Base-by-base conservation (phyloP, 2,888 invertebrate species). In the Gibbula magus region DNA sequence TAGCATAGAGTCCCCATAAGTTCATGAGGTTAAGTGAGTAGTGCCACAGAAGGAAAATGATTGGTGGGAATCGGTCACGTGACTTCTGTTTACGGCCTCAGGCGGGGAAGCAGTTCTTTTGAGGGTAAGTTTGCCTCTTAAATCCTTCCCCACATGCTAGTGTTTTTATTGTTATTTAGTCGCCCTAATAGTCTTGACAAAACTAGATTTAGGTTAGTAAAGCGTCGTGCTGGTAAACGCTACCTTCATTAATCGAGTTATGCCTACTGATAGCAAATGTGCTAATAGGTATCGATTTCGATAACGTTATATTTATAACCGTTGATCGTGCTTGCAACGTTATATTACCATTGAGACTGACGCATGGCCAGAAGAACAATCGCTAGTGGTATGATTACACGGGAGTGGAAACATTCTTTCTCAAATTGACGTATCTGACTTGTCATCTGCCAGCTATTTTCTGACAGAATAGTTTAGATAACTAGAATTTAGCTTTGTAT, bases 31-130 rank as follows among this genome's bases (percentile, higher is more conserved):
- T 70, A 70, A 70, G 70, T 70, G 70, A 70, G 32, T 13, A 35
- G 39, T 70, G 70, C 39, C 70, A 39, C 35, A 70, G 70, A 35
- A 18, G 35, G 16, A 35, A 39, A 32, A 39, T 70, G 70, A 70
- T 70, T 70, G 70, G 70, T 70, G 70, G 70, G 70, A 70, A 32
- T 32, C 20, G 20, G 39, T 70, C 70, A 70, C 70, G 70, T 70
- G 70, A 70, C 35, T 35, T 35, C 32, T 70, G 70, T 70, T 70
- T 70, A 70, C 35, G 70, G 32, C 35, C 70, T 70, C 70, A 35
- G 39, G 32, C 70, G 70, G 70, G 70, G 35, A 70, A 18, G 70
- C 70, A 70, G 70, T 70, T 70, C 70, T 70, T 70, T 35, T 70
- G 70, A 35, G 70, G 70, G 70, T 70, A 70, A 70, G 70, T 70